A percentile compares a stretch with the other conserved stretches of the same genome.
Conservation (phyloP, 92 coral and sea anemone species). For the Ricordea florida region DNA sequence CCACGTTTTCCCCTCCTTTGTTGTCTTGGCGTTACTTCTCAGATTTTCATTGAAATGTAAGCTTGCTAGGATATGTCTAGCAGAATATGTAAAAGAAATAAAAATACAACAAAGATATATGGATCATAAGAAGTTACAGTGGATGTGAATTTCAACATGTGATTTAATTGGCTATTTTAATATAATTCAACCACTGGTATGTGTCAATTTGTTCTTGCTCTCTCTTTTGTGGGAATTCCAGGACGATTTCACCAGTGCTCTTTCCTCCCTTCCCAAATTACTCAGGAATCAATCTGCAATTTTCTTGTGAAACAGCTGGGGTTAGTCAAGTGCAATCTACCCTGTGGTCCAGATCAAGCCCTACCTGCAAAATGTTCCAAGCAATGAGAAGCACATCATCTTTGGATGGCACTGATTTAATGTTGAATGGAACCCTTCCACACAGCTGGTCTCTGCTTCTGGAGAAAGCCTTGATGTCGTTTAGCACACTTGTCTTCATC, state of each 20-base stretch:
- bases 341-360: no score
- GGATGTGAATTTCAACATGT: no score
- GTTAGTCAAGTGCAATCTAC: no score
- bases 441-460: conserved; percentile 46
- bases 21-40: neutral
- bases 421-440: conserved; percentile 39
- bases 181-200: no score
- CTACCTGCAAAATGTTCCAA: conserved; percentile 56
- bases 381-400: conserved; percentile 53
- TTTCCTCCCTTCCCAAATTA: no score
- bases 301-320: no score
- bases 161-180: no score
- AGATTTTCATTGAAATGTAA: conserved; percentile 39
- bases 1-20: conserved; percentile 7
- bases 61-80: conserved; percentile 37
- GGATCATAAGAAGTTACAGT: neutral
- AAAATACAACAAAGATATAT: neutral
- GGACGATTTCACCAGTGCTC: no score
- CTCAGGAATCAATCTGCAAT: no score
- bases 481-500: conserved; percentile 33
- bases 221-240: no score
- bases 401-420: conserved; percentile 51
- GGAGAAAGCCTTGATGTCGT: conserved; percentile 37
- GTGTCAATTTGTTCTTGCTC: no score
- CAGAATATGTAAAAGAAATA: neutral